Conservation (phyloP, 1,140 invertebrate genomes). For the Drosophila ficusphila region DNA sequence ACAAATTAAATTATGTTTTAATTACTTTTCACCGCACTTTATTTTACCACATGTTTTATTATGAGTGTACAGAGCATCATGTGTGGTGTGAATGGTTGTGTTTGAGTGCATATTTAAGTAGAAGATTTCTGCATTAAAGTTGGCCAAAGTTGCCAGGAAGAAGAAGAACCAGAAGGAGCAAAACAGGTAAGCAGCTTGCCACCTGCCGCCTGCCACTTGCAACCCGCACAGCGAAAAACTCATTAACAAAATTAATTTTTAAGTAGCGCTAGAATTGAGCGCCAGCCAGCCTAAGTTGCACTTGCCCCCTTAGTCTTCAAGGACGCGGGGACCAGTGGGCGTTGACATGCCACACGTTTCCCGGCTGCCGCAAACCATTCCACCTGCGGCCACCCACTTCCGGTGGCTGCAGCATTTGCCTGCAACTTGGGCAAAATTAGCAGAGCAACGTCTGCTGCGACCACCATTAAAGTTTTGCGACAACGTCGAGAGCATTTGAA, state of each 20-base stretch:
- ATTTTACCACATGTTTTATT: background rate
- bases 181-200: slow-evolving; percentile 67
- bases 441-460: slow-evolving; percentile 52
- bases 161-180: slow-evolving; percentile 13
- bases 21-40: background rate
- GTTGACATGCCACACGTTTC: slow-evolving; percentile 54
- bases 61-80: slow-evolving; percentile 11
- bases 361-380: background rate
- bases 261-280: slow-evolving; percentile 75
- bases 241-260: slow-evolving; percentile 83
- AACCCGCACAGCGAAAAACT: slow-evolving; percentile 66
- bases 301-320: background rate
- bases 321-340: slow-evolving; percentile 22
- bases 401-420: slow-evolving; percentile 49
- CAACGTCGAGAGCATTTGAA: slow-evolving; percentile 60
- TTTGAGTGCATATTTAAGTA: slow-evolving; percentile 40
- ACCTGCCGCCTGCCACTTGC: slow-evolving; percentile 21
- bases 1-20: too few relatives aligned
- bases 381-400: background rate
- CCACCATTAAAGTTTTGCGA: slow-evolving; percentile 72
- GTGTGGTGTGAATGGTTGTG: background rate
- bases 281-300: slow-evolving; percentile 64
- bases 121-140: slow-evolving; percentile 48
- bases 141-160: slow-evolving; percentile 36
- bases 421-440: slow-evolving; percentile 77